Percentiles rank a stretch among this genome's conserved stretches.
phyloP scores from a whole-genome alignment of 2,797 vertebrate species.

The Pangasius larnaudii region DNA sequence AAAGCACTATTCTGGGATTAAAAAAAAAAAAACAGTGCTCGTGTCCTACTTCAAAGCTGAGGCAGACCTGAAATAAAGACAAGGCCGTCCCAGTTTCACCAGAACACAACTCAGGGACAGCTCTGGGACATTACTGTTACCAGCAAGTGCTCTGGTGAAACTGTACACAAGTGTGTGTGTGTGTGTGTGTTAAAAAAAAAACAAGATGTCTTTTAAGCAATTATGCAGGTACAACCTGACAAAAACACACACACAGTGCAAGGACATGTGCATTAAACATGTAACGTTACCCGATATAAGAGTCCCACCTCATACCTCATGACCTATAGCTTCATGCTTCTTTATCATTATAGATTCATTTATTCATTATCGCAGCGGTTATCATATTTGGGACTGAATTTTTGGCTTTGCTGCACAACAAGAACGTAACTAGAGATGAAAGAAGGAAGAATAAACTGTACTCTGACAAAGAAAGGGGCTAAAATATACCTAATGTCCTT shows the following conservation, averaged over 20 bases:
- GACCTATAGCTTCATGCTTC: background rate
- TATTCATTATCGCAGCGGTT: background rate
- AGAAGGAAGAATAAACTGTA: too few species aligned
- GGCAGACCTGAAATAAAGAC: constrained; percentile 72
- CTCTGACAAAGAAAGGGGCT: background rate
- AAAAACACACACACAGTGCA: background rate
- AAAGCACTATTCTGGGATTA: constrained; percentile 49
- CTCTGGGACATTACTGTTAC: constrained; percentile 7
- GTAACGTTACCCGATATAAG: background rate
- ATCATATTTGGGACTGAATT: too few species aligned
- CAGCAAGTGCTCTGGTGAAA: background rate
- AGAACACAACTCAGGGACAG: constrained; percentile 40
- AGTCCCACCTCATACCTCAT: background rate
- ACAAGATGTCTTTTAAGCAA: background rate
- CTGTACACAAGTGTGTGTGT: background rate
- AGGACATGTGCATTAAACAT: background rate
- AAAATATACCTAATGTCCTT: background rate
- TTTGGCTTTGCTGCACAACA: background rate
- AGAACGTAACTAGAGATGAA: background rate
- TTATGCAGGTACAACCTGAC: background rate
- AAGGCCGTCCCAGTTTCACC: constrained; percentile 80
- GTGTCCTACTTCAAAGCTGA: constrained; percentile 58
- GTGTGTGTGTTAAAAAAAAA: too few species aligned
- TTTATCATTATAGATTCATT: background rate
- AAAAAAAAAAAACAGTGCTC: constrained; percentile 30